Conservation (phyloP, 37 sponge, comb jelly and placozoan genomes). For the Ianthella basta region DNA sequence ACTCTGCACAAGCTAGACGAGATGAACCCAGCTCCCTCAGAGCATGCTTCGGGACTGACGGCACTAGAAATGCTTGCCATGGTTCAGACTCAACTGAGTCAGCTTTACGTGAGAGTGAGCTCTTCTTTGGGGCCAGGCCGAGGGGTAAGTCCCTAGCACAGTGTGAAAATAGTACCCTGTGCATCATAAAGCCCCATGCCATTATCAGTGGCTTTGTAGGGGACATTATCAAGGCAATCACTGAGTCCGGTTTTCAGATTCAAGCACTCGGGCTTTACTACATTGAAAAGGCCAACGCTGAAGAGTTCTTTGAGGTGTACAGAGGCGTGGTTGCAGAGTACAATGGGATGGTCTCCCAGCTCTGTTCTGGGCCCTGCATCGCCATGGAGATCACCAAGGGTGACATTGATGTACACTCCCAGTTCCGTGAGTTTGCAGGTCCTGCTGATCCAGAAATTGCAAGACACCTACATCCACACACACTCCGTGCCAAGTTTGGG, state of each 20-base stretch:
- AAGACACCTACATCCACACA: constrained; percentile 86
- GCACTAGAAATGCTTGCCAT: constrained; percentile 85
- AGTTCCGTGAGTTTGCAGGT: constrained; percentile 83
- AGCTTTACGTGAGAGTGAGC: constrained; percentile 78
- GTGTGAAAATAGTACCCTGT: constrained; percentile 59
- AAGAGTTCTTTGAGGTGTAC: constrained; percentile 95
- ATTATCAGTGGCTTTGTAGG: constrained; percentile 78
- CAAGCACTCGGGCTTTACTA: constrained; percentile 68
- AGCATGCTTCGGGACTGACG: constrained; percentile 85
- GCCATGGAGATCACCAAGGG: constrained; percentile 82
- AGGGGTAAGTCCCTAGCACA: constrained; percentile 43
- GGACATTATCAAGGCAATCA: constrained; percentile 79
- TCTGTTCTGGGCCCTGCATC: constrained; percentile 96
- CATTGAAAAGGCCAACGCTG: constrained; percentile 89
- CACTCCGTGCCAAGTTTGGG: constrained; percentile 92
- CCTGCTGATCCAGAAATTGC: constrained; percentile 96
- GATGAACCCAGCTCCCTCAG: constrained; percentile 75
- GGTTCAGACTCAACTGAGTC: constrained; percentile 77
- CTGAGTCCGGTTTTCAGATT: constrained; percentile 56
- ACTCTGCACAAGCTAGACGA: constrained; percentile 71
- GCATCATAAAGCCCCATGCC: constrained; percentile 95
- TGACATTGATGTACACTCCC: constrained; percentile 63
- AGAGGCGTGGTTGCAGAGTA: constrained; percentile 96
- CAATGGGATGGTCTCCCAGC: constrained; percentile 86
- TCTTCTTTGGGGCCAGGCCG: constrained; percentile 79